Evolutionary conservation across 2,113 vertebrate genomes (phyloP).

Genomic region (Butastur rufipennis): DNA sequence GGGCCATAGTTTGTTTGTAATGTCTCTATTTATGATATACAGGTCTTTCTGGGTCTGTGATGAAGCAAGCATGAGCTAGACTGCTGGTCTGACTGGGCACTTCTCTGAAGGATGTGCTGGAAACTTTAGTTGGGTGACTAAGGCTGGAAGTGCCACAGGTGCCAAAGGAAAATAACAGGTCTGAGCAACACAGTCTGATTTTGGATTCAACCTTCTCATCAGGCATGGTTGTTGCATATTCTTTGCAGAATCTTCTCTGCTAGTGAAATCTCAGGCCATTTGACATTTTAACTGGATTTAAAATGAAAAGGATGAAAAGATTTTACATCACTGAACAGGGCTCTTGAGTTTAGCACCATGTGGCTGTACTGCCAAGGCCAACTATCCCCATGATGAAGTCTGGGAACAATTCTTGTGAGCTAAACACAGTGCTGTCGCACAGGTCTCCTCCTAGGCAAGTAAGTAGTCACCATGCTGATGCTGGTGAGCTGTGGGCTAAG

Average conservation of each 20-base stretch:
- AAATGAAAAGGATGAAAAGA: background rate
- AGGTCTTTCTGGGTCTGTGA: background rate
- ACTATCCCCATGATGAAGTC: background rate
- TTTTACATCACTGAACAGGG: background rate
- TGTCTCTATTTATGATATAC: background rate
- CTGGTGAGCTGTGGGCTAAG: background rate
- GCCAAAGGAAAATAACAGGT: background rate
- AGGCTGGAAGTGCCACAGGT: background rate
- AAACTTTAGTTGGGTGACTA: background rate
- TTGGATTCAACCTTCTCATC: background rate
- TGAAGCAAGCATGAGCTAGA: background rate
- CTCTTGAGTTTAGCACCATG: background rate
- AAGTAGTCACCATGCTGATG: background rate
- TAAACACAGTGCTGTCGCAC: background rate
- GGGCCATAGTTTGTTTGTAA: background rate
- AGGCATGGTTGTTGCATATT: background rate
- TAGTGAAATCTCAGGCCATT: background rate
- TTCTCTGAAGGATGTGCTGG: background rate
- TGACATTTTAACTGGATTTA: background rate
- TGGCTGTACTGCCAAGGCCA: background rate
- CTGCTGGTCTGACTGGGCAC: background rate
- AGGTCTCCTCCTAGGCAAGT: background rate
- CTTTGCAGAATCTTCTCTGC: background rate
- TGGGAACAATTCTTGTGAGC: background rate
- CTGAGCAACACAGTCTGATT: background rate